Base-by-base conservation (phyloP, 2,113 vertebrate species). In the Centropus bengalensis region DNA sequence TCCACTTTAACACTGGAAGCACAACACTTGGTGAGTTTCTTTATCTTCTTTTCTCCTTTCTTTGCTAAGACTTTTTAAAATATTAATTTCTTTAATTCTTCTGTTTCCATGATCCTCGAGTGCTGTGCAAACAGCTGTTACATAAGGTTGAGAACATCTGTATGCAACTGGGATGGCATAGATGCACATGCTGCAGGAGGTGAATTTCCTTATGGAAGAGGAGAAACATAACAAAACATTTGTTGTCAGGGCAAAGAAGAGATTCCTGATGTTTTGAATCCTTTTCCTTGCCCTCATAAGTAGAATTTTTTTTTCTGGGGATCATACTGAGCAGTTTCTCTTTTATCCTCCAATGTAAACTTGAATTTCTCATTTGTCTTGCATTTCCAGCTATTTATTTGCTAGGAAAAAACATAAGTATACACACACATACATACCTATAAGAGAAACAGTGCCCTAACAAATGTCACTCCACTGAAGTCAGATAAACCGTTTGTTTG, bases 361-460 rank as follows among this genome's bases (percentile, higher is more conserved):
- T n/a, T 28, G 22, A 36, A 21, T 75, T 77, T 18, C 21, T 14
- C 66, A 52, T 55, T 59, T 6, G 40, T 28, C 49, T 42, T 66
- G 19, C 27, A 63, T 54, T 71, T 27, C 22, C 79, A n/a, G 51
- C 14, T 69, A 32, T 47, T 8, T 30, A 21, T 23, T 42, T 66
- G 36, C 23, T 45, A 2, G 4, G 5, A 45, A 16, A 49, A 30
- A 1, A 9, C 8, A 2, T 5, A 4, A 3, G 7, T 62, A 4
- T 5, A 3, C 9, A 6, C 9, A 26, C 17, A 5, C 0, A 0
- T 11, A 5, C 14, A 5, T 1, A 14, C 10, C 27, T 14, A 4
- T 12, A 6, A 3, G 47, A 32, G 73, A 18, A 14, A 26, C 4
- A 0, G 7, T 51, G 17, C 26, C 32, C 55, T 26, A 3, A 4